phyloP scores from a whole-genome alignment of 2,113 vertebrate genomes.

The Colaptes auratus region DNA sequence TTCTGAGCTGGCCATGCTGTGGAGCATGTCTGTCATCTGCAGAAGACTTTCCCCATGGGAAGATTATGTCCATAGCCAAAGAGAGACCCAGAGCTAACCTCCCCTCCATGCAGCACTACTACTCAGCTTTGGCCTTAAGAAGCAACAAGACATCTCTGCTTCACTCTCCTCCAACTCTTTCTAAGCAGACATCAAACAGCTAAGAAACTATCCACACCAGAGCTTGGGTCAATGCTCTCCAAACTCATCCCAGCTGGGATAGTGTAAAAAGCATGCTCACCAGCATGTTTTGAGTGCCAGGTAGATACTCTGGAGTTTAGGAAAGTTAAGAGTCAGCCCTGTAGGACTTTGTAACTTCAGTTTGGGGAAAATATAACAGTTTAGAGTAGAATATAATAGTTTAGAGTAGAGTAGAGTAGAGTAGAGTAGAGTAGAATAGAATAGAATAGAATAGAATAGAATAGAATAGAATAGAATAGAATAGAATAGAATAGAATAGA shows the following conservation, averaged over 20 bases:
- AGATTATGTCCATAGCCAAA: not conserved
- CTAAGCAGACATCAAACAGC: not conserved
- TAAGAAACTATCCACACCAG: not conserved
- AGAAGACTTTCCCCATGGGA: not conserved
- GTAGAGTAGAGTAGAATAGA: too few species aligned
- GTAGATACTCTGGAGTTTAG: not conserved
- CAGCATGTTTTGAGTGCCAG: rapidly evolving
- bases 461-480: too few species aligned
- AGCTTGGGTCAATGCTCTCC: not conserved
- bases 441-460: too few species aligned
- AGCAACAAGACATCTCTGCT: rapidly evolving
- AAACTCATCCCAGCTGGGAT: not conserved
- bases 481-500: too few species aligned
- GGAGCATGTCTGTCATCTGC: not conserved
- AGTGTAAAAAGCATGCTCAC: not conserved
- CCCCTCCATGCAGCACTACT: not conserved
- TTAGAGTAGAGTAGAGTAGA: too few species aligned
- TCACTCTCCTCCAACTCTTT: not conserved
- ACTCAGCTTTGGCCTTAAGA: not conserved
- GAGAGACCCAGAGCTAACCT: not conserved
- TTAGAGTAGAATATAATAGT: too few species aligned
- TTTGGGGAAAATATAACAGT: not conserved
- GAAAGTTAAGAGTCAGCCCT: not conserved
- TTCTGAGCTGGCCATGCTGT: not conserved
- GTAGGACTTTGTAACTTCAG: not conserved